Base-by-base conservation (phyloP, 1,140 invertebrate genomes). In the Campoletis sonorensis region DNA sequence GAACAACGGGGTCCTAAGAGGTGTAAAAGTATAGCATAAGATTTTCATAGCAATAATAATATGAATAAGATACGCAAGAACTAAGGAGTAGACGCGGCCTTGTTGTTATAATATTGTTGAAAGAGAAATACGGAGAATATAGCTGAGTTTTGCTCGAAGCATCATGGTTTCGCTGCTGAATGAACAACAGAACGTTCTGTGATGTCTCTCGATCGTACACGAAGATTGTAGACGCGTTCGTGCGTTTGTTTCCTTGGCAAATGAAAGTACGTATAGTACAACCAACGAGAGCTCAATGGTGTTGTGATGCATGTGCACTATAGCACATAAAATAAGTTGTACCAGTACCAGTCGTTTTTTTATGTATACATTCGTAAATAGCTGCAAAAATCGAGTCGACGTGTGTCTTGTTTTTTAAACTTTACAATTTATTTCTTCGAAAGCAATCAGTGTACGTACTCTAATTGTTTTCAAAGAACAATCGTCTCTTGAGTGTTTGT, bases 231-330 rank as follows among this genome's bases (percentile, higher is more conserved):
- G 21, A 64, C 61, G 61, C 61, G 61, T 27, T 64, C 61, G 61
- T 23, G 61, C 61, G 61, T 64, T 64, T 64, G 61, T 64, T 64
- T 64, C 61, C 61, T 64, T 26, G 23, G 61, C 27, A 64, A 64
- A 64, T 64, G 21, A 23, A 64, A 64, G 61, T 64, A 26, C 10
- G 21, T 26, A 13, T 5, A 26, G 23, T 64, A 13, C 2, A 27
- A 23, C 11, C 23, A 23, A 45, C 61, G 11, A 23, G 61, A 64
- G 23, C 23, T 64, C 61, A 27, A 64, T 64, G 61, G 61, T 26
- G 23, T 13, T 26, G 23, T 15, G 61, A 26, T 26, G 11, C n/a
- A 64, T 64, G 61, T 1, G 61, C n/a, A 21, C n/a, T 64, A 23
- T 23, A 26, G 61, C 21, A 64, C 23, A 15, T 64, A 64, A 64